Base-by-base conservation (phyloP, 2,888 invertebrate genomes). In the Zygogramma bicolorata region DNA sequence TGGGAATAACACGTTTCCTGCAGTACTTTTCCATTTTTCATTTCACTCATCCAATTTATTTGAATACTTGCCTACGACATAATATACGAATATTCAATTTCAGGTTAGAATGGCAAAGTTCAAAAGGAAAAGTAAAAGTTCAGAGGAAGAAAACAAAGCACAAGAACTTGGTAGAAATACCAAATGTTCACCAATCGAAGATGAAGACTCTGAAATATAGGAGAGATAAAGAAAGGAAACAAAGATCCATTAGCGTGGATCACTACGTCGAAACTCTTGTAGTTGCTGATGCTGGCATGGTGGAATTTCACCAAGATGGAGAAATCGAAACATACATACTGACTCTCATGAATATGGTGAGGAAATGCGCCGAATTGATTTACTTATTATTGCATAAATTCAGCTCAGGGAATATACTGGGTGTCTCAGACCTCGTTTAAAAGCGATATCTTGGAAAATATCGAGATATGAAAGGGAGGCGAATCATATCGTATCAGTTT, bases 301-400 rank as follows among this genome's bases (percentile, higher is more conserved):
- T 94, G 79, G 92, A 94, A 65, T 96, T 95, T 85, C 96, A 97
- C 87, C 89, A 91, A 80, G 91, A 93, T 81, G 92, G 93, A 81
- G 94, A 94, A 84, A 90, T 96, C 78, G 93, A 95, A 85, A 94
- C 93, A 6, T 97, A 97, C 87, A 91, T 97, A 29, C 89, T 97
- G 65, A 96, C 96, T 65, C 94, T 97, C 77, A 96, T 97, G 95
- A 97, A 97, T 86, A 96, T 97, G 95, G 97, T 91, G 87, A 86
- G 87, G 77, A 10, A 4, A 15, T n/a, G n/a, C n/a, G n/a, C n/a
- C n/a, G n/a, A n/a, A n/a, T n/a, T n/a, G n/a, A n/a, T n/a, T 42
- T 18, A 10, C 34, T 42, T 7, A 42, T 42, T n/a, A n/a, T n/a
- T n/a, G n/a, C n/a, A n/a, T n/a, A n/a, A n/a, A n/a, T n/a, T n/a